Conservation (phyloP, 2,888 invertebrate genomes). For the Philereme vetulata region DNA sequence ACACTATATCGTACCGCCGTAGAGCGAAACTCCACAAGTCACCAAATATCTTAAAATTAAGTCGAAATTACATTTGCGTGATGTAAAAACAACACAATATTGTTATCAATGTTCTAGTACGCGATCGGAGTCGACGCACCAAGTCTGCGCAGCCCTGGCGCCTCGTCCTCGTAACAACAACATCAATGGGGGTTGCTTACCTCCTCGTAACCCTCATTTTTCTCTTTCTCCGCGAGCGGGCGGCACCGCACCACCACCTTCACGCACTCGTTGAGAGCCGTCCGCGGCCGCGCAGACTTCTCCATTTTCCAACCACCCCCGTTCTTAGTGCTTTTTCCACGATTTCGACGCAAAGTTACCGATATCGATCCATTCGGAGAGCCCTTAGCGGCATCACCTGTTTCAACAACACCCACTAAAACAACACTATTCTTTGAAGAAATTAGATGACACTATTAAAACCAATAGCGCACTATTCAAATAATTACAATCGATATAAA, state of each 20-base stretch:
- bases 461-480: constrained; percentile 58
- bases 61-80: constrained; percentile 13
- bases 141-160: constrained; percentile 55
- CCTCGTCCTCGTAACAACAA: constrained; percentile 36
- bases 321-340: constrained; percentile 53
- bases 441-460: constrained; percentile 43
- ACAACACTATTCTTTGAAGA: constrained; percentile 46
- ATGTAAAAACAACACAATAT: constrained; percentile 9
- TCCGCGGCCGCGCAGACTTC: constrained; percentile 78
- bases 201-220: constrained; percentile 87
- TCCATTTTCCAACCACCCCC: constrained; percentile 71
- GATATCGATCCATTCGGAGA: constrained; percentile 80
- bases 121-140: constrained; percentile 53
- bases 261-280: constrained; percentile 91
- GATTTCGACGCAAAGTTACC: constrained; percentile 66
- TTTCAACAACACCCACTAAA: constrained; percentile 51
- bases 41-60: constrained; percentile 4
- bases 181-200: constrained; percentile 54
- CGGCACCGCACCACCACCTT: constrained; percentile 99
- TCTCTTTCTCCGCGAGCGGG: constrained; percentile 96
- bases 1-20: neutral
- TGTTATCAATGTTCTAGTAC: constrained; percentile 9
- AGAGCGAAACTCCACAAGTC: constrained; percentile 5
- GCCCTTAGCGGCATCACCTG: constrained; percentile 74
- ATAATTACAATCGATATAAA: constrained; percentile 67